A percentile compares a stretch with the other conserved stretches of the same genome.
These are phyloP conservation scores for Rhinichthys klamathensis DNA, from an alignment of 2,113 vertebrate genomes.

Conservation along the genomic window DNA sequence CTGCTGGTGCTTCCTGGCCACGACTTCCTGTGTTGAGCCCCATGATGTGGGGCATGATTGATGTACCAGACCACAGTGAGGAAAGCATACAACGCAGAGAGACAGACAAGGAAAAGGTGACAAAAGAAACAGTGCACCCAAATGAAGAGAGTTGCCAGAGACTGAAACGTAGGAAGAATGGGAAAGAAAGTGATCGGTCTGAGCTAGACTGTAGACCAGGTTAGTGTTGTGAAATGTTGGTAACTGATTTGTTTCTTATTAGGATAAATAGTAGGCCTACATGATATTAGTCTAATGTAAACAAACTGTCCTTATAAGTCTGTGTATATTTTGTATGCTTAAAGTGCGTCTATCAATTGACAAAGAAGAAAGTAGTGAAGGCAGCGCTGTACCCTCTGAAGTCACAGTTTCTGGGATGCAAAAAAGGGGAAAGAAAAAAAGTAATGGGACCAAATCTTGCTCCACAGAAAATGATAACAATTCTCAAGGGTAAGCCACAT, in stretches of 20 bases:
- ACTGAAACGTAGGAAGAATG: conserved; percentile 19
- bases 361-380: conserved; percentile 58
- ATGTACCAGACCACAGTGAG: neutral
- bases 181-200: conserved; percentile 41
- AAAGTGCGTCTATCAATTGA: conserved; percentile 66
- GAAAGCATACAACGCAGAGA: neutral
- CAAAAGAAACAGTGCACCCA: conserved; percentile 22
- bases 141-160: conserved; percentile 26
- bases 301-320: neutral
- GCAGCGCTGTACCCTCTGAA: conserved; percentile 47
- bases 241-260: neutral
- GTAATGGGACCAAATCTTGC: conserved; percentile 49
- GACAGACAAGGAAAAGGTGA: neutral
- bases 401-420: conserved; percentile 36
- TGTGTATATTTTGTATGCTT: conserved; percentile 4
- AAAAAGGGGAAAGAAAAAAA: conserved; percentile 51
- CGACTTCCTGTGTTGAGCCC: conserved; percentile 45
- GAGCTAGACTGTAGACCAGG: conserved; percentile 74
- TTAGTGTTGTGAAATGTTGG: conserved; percentile 39
- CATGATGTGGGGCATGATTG: conserved; percentile 20
- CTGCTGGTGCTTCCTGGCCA: conserved; percentile 43
- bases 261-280: neutral
- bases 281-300: neutral
- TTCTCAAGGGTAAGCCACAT: conserved; percentile 57
- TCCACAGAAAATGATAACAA: conserved; percentile 40